phyloP scores from a whole-genome alignment of 2,113 vertebrate genomes.

The Tragelaphus buxtoni region DNA sequence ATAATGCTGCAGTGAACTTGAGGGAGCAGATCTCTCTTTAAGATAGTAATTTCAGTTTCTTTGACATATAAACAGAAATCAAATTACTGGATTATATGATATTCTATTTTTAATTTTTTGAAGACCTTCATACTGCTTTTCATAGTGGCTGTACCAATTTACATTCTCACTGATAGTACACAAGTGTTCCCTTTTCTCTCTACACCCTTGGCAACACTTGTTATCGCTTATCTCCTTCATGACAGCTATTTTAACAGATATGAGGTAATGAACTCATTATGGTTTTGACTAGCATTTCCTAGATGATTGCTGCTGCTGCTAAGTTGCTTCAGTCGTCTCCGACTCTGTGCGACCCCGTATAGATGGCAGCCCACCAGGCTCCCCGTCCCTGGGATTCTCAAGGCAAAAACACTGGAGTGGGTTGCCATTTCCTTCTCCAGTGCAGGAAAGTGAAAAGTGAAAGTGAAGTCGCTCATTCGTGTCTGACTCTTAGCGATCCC shows the following conservation, averaged over 20 bases:
- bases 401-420: no score
- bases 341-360: no score
- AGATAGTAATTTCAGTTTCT: neutral
- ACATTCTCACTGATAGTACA: neutral
- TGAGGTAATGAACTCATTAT: neutral
- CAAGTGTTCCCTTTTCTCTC: neutral
- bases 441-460: no score
- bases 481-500: no score
- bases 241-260: neutral
- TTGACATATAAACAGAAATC: neutral
- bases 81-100: neutral
- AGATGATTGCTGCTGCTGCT: no score
- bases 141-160: neutral
- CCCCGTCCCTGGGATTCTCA: no score
- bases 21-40: neutral
- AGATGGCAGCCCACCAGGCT: no score
- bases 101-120: neutral
- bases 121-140: neutral
- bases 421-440: no score
- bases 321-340: no score
- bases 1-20: neutral
- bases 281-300: neutral
- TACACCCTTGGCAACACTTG: neutral
- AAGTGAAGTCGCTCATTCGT: no score
- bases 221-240: neutral